Percentiles rank a stretch among this genome's conserved stretches.
These are phyloP conservation scores for Xenus cinereus DNA, from an alignment of 2,113 vertebrate genomes.

Conservation along the genomic window DNA sequence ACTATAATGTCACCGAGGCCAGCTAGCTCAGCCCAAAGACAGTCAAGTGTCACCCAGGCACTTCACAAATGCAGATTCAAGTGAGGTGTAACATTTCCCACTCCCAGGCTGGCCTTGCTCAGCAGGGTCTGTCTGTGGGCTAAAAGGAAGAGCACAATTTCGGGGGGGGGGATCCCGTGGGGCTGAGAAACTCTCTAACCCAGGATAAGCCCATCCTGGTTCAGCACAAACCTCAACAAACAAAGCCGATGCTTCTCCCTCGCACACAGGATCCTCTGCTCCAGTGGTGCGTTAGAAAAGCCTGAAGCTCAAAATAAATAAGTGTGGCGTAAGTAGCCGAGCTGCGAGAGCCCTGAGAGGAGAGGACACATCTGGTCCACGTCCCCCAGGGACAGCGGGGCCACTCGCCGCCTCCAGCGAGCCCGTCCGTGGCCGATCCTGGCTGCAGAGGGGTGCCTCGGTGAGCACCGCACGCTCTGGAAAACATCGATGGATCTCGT, in stretches of 20 bases:
- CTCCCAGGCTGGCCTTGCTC: not conserved
- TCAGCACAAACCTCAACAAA: not conserved
- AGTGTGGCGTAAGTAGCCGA: accelerated
- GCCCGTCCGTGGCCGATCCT: accelerated
- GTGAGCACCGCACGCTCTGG: accelerated
- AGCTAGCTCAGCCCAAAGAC: not conserved
- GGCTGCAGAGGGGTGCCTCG: not conserved
- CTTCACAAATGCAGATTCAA: not conserved
- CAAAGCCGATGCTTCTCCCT: not conserved
- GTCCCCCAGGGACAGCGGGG: accelerated
- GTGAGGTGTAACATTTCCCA: not conserved
- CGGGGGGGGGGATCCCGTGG: accelerated
- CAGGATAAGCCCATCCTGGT: accelerated
- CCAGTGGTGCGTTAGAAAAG: not conserved
- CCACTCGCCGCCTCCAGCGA: accelerated
- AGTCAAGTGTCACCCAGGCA: not conserved
- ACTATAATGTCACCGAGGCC: not conserved
- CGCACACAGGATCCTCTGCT: accelerated
- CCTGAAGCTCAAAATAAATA: not conserved
- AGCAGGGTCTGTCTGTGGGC: not conserved
- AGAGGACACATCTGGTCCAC: not conserved
- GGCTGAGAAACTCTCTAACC: not conserved
- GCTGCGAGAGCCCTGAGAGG: not conserved
- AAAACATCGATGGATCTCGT: not conserved
- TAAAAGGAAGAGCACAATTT: not conserved